Evolutionary conservation across 2,113 vertebrate species (phyloP).

Genomic region (Syngnathus floridae): DNA sequence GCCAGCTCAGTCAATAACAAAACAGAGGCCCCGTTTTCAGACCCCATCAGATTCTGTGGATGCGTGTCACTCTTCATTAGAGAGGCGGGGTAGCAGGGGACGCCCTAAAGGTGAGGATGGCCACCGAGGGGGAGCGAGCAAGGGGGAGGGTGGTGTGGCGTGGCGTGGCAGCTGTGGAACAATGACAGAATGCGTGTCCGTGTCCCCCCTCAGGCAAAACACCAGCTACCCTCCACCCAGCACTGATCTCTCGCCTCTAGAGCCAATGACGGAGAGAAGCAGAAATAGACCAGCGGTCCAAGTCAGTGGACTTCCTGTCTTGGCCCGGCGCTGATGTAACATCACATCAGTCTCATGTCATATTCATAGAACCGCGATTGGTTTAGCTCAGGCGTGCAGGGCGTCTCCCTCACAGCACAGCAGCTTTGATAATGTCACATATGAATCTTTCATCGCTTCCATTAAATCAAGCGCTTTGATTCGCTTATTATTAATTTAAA

Average conservation of each 20-base stretch:
- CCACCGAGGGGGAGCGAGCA: slow-evolving; percentile 22
- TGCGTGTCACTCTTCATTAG: slow-evolving; percentile 73
- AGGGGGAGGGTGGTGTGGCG: slow-evolving; percentile 24
- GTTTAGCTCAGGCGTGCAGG: slow-evolving; percentile 54
- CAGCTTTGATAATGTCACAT: slow-evolving; percentile 68
- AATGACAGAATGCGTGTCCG: slow-evolving; percentile 70
- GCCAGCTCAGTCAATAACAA: slow-evolving; percentile 59
- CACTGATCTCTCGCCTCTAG: slow-evolving; percentile 63
- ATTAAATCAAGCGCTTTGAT: slow-evolving; percentile 69
- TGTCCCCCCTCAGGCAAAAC: slow-evolving; percentile 67
- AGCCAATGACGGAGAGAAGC: slow-evolving; percentile 32
- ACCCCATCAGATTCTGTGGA: slow-evolving; percentile 65
- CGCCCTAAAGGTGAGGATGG: slow-evolving; percentile 63
- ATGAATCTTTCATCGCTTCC: slow-evolving; percentile 68
- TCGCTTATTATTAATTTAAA: slow-evolving; percentile 69
- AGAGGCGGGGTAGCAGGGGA: slow-evolving; percentile 59
- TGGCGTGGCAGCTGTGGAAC: slow-evolving; percentile 67
- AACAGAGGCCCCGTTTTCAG: slow-evolving; percentile 53
- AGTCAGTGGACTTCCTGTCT: slow-evolving; percentile 48
- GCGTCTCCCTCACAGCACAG: slow-evolving; percentile 50
- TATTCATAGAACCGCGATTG: slow-evolving; percentile 63
- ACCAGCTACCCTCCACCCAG: slow-evolving; percentile 67
- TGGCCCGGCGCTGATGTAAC: slow-evolving; percentile 51
- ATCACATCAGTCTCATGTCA: slow-evolving; percentile 59
- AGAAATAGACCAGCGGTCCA: slow-evolving; percentile 60